Evolutionary conservation across 2,797 vertebrate genomes (phyloP).

Genomic region (Iguana delicatissima): DNA sequence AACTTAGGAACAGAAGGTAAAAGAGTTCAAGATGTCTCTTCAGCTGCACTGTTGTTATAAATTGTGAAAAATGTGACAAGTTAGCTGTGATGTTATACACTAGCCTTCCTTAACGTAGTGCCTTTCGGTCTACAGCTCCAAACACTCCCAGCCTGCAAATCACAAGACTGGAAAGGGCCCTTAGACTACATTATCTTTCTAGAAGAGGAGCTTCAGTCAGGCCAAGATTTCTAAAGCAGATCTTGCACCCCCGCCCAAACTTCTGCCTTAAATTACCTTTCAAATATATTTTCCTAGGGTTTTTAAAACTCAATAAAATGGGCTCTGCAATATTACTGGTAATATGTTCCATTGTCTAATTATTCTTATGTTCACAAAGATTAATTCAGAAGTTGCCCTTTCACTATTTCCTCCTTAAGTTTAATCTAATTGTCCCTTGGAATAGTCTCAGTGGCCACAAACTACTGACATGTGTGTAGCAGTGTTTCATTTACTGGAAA

Average conservation of each 20-base stretch:
- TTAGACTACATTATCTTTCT: neutral
- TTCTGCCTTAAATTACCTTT: neutral
- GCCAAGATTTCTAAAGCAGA: neutral
- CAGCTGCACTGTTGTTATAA: neutral
- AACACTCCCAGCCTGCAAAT: neutral
- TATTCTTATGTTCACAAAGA: conserved; percentile 2
- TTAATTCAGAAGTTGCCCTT: conserved; percentile 10
- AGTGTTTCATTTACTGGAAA: conserved; percentile 28
- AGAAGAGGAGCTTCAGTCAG: neutral
- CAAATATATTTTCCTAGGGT: neutral
- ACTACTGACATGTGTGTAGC: neutral
- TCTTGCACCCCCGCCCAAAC: too few species aligned
- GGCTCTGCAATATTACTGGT: neutral
- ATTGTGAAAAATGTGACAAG: neutral
- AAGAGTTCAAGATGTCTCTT: too few species aligned
- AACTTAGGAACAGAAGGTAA: too few species aligned
- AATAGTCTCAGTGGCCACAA: conserved; percentile 16
- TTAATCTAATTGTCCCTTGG: conserved; percentile 24
- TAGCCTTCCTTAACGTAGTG: neutral
- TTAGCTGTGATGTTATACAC: neutral
- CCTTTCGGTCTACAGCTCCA: neutral
- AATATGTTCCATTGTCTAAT: conserved; percentile 33
- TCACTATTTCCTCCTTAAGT: conserved; percentile 11
- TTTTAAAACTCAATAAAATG: neutral
- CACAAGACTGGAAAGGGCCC: too few species aligned